Percentiles rank a stretch among this genome's conserved stretches.
Conservation (phyloP, 1,140 invertebrate genomes). For the Ceratina calcarata region DNA sequence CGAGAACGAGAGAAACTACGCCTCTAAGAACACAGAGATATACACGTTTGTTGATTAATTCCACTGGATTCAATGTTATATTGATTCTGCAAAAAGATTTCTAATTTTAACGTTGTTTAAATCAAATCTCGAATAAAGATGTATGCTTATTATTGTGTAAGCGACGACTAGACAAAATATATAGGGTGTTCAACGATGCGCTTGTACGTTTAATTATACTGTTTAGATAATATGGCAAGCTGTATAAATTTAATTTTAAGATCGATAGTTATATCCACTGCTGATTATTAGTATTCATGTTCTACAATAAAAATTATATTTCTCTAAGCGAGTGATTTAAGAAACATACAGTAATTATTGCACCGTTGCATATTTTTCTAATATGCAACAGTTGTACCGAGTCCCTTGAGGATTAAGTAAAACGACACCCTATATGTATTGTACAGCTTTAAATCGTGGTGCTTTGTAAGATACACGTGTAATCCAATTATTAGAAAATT, state of each 20-base stretch:
- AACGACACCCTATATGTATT: constrained; percentile 57
- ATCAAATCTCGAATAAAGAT: constrained; percentile 42
- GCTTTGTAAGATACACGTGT: constrained; percentile 70
- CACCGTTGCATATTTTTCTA: too few relatives aligned
- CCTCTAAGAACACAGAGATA: not conserved
- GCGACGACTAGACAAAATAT: constrained; percentile 54
- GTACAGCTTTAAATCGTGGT: constrained; percentile 62
- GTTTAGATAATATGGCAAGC: not conserved
- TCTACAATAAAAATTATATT: constrained; percentile 8
- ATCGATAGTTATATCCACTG: not conserved
- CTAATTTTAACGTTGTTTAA: constrained; percentile 48
- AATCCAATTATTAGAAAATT: constrained; percentile 57
- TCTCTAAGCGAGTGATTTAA: constrained; percentile 6
- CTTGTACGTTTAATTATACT: constrained; percentile 19
- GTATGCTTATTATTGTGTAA: constrained; percentile 51
- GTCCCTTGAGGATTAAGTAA: constrained; percentile 21
- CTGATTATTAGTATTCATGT: constrained; percentile 24
- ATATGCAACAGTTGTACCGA: constrained; percentile 22
- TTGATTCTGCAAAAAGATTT: constrained; percentile 45
- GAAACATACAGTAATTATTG: constrained; percentile 5
- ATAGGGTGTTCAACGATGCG: constrained; percentile 56
- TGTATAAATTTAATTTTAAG: not conserved
- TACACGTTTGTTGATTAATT: not conserved
- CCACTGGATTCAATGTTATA: constrained; percentile 17
- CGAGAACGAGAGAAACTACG: not conserved